Evolutionary conservation across 2,797 vertebrate species (phyloP).

Genomic region (Buceros bicornis): DNA sequence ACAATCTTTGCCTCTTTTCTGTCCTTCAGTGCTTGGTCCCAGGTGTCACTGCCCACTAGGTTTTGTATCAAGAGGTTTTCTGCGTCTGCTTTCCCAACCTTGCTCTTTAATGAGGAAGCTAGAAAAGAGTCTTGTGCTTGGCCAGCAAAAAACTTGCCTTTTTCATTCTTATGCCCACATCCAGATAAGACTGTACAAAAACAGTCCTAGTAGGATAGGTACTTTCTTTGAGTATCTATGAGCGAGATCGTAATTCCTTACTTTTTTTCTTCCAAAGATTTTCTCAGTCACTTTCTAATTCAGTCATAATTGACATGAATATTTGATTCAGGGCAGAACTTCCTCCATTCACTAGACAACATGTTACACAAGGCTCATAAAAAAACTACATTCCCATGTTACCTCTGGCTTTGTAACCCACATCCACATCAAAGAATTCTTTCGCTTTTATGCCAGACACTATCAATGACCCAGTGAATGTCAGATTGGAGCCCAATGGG

Average conservation of each 20-base stretch:
- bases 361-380: neutral
- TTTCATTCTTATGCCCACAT: neutral
- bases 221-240: neutral
- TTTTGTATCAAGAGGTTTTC: neutral
- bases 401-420: neutral
- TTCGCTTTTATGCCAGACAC: neutral
- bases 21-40: neutral
- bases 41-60: neutral
- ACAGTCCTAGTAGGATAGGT: neutral
- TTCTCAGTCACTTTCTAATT: neutral
- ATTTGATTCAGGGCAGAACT: neutral
- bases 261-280: neutral
- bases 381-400: neutral
- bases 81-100: neutral
- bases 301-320: neutral
- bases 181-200: neutral
- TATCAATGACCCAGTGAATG: neutral
- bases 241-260: neutral
- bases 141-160: neutral
- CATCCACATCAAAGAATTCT: neutral
- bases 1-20: neutral
- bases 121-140: neutral
- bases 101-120: neutral
- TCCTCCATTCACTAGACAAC: neutral
- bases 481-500: neutral